Evolutionary conservation across 1,140 invertebrate genomes (phyloP).

Genomic region (Leptopilina boulardi): DNA sequence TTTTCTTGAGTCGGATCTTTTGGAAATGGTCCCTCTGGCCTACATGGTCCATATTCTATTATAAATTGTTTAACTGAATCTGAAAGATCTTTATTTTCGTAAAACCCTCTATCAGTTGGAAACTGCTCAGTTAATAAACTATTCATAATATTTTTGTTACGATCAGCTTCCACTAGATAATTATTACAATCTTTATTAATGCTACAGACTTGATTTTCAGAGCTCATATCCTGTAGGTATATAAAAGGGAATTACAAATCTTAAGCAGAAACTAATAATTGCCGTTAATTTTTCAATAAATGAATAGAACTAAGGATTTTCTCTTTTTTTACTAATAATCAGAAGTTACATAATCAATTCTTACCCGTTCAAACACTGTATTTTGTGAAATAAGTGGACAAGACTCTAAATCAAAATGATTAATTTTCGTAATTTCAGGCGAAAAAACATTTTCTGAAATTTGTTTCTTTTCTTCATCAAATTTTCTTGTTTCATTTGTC

Average conservation of each 20-base stretch:
- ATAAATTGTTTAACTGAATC: conserved; percentile 37
- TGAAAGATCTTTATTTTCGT: conserved; percentile 33
- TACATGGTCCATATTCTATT: conserved; percentile 38
- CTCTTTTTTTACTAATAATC: not conserved
- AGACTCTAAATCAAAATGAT: too few relatives aligned
- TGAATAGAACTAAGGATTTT: not conserved
- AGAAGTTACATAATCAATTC: not conserved
- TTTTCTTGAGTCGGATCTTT: conserved; percentile 36
- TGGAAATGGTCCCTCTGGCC: conserved; percentile 43
- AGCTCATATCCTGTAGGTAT: too few relatives aligned
- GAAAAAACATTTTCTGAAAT: not conserved
- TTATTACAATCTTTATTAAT: too few relatives aligned
- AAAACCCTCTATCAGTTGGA: conserved; percentile 41
- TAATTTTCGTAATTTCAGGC: not conserved
- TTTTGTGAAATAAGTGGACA: too few relatives aligned
- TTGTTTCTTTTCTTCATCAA: not conserved
- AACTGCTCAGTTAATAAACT: not conserved
- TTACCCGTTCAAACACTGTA: not conserved
- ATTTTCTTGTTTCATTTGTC: not conserved
- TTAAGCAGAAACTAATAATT: not conserved
- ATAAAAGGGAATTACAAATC: not conserved
- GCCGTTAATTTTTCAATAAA: not conserved
- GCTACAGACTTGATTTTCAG: too few relatives aligned
- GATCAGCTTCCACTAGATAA: not conserved
- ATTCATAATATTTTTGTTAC: not conserved